A percentile compares a stretch with the other conserved stretches of the same genome.
phyloP scores from a whole-genome alignment of 2,888 invertebrate genomes.

The Lasioglossum vierecki region DNA sequence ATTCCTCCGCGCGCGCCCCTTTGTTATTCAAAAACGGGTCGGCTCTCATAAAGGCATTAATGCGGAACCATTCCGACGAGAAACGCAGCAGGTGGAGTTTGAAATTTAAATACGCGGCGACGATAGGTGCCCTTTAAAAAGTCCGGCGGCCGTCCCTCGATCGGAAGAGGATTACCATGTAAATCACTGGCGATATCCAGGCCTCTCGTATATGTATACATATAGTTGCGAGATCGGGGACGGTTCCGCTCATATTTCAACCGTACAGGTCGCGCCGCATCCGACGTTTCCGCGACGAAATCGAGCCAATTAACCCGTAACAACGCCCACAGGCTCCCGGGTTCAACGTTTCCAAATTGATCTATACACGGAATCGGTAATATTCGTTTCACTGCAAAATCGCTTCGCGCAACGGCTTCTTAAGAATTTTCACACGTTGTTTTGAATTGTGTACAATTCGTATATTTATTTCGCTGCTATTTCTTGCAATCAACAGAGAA shows the following conservation, averaged over 20 bases:
- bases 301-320: background rate
- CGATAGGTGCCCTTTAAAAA: constrained; percentile 22
- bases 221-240: constrained; percentile 10
- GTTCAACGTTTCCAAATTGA: background rate
- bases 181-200: constrained; percentile 16
- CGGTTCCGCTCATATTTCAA: constrained; percentile 8
- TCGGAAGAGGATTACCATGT: constrained; percentile 19
- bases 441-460: too few relatives aligned
- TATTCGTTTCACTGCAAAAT: background rate
- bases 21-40: constrained; percentile 30
- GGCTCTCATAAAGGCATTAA: constrained; percentile 36
- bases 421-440: too few relatives aligned
- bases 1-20: background rate
- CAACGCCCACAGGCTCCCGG: background rate
- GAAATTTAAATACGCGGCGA: constrained; percentile 28
- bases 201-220: background rate
- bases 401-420: background rate
- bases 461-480: too few relatives aligned
- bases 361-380: background rate
- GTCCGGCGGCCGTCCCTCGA: background rate
- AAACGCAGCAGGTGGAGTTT: constrained; percentile 24
- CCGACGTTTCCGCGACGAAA: background rate
- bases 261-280: background rate
- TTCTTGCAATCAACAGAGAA: too few relatives aligned
- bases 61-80: background rate